Conservation (phyloP, 2,113 vertebrate species). For the Fukomys damarensis region DNA sequence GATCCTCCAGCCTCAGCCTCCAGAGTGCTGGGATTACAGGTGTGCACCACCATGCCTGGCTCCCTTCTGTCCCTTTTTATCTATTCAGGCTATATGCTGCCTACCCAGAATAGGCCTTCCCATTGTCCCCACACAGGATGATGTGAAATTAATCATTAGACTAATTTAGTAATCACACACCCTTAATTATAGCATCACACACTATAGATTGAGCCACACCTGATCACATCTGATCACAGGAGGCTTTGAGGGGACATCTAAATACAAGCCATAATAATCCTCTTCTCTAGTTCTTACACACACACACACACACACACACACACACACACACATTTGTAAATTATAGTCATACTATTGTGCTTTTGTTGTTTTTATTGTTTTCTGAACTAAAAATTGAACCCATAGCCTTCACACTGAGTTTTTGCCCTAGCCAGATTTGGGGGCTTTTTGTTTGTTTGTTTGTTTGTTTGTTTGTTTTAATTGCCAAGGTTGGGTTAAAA, state of each 20-base stretch:
- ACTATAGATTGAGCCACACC: neutral
- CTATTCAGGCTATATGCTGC: neutral
- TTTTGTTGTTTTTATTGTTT: neutral
- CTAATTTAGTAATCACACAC: neutral
- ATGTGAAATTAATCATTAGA: neutral
- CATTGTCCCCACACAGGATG: neutral
- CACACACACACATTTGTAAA: too few species aligned
- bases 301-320: too few species aligned
- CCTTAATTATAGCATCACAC: neutral
- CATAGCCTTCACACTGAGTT: neutral
- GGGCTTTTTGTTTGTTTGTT: neutral
- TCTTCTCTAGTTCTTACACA: neutral
- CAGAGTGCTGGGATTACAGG: too few species aligned
- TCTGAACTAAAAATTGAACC: neutral
- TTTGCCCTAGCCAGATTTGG: neutral
- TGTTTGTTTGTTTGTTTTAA: neutral
- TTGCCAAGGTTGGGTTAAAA: neutral
- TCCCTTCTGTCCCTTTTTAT: neutral
- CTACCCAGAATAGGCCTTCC: neutral
- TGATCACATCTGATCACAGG: neutral
- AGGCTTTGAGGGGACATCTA: neutral
- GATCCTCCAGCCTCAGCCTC: too few species aligned
- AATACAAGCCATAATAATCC: neutral
- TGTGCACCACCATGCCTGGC: too few species aligned
- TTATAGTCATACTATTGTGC: neutral